A percentile compares a stretch with the other conserved stretches of the same genome.
Conservation (phyloP, 2,113 vertebrate species). For the Hemiprocne comata region DNA sequence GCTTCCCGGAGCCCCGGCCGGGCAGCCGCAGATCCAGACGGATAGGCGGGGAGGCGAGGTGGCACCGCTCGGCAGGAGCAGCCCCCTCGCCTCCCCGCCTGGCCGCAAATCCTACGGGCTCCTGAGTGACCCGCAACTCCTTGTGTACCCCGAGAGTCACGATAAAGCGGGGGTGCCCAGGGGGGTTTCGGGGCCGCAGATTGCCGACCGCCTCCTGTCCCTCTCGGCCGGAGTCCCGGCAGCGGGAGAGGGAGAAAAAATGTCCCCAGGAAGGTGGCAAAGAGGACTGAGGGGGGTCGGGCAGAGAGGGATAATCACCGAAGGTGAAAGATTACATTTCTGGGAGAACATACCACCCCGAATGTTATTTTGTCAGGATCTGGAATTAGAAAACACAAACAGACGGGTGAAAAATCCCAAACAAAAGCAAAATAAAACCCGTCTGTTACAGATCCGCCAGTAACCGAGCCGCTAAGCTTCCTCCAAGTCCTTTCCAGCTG, state of each 20-base stretch:
- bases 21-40: constrained; percentile 46
- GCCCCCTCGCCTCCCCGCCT: neutral
- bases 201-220: neutral
- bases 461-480: neutral
- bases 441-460: neutral
- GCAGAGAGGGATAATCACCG: too few species aligned
- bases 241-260: neutral
- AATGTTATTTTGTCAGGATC: neutral
- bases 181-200: neutral
- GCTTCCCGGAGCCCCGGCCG: neutral
- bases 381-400: neutral
- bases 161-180: neutral
- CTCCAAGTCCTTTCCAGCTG: neutral
- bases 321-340: neutral
- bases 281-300: neutral
- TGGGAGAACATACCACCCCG: neutral
- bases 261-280: neutral
- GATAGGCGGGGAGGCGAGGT: neutral
- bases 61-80: neutral
- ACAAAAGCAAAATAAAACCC: constrained; percentile 18
- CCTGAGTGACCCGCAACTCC: neutral
- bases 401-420: neutral
- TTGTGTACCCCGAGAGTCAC: neutral
- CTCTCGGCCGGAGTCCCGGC: neutral
- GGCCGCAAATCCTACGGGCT: neutral